Conservation (phyloP, 2,888 invertebrate species). For the Acleris holmiana region DNA sequence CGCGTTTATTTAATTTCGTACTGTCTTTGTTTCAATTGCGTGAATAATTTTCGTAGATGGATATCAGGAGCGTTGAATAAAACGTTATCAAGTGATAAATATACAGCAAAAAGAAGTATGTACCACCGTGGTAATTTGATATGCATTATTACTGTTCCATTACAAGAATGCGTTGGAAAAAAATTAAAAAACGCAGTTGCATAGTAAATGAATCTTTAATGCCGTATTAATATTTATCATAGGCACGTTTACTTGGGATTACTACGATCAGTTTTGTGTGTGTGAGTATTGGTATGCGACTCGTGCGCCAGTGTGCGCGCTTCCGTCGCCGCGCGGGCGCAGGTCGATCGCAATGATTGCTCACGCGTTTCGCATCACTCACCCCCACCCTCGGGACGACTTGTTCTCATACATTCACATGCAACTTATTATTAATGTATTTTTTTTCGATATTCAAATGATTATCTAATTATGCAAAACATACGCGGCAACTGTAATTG, state of each 20-base stretch:
- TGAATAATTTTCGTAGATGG: slow-evolving; percentile 54
- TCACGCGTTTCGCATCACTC: slow-evolving; percentile 83
- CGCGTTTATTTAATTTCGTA: slow-evolving; percentile 52
- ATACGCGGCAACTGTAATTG: slow-evolving; percentile 32
- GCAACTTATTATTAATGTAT: slow-evolving; percentile 62
- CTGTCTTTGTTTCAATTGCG: slow-evolving; percentile 56
- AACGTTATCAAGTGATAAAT: slow-evolving; percentile 26
- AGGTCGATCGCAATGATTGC: slow-evolving; percentile 80
- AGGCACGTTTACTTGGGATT: slow-evolving; percentile 70
- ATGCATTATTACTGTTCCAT: slow-evolving; percentile 38
- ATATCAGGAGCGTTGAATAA: slow-evolving; percentile 55
- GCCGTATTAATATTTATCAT: slow-evolving; percentile 71
- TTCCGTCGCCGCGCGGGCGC: slow-evolving; percentile 75
- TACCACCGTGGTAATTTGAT: slow-evolving; percentile 36
- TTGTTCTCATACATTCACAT: slow-evolving; percentile 79
- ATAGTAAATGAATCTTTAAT: slow-evolving; percentile 55
- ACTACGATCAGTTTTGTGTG: slow-evolving; percentile 49
- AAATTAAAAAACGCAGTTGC: slow-evolving; percentile 57
- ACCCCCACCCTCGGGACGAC: slow-evolving; percentile 73
- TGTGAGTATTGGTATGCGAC: slow-evolving; percentile 43
- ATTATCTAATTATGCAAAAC: slow-evolving; percentile 60
- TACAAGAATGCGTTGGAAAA: slow-evolving; percentile 45
- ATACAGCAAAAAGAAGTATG: slow-evolving; percentile 28
- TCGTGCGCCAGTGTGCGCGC: slow-evolving; percentile 53
- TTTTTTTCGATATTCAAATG: slow-evolving; percentile 65